A percentile compares a stretch with the other conserved stretches of the same genome.
These are phyloP conservation scores for Zootermopsis nevadensis DNA, from an alignment of 2,888 invertebrate genomes.

Conservation along the genomic window DNA sequence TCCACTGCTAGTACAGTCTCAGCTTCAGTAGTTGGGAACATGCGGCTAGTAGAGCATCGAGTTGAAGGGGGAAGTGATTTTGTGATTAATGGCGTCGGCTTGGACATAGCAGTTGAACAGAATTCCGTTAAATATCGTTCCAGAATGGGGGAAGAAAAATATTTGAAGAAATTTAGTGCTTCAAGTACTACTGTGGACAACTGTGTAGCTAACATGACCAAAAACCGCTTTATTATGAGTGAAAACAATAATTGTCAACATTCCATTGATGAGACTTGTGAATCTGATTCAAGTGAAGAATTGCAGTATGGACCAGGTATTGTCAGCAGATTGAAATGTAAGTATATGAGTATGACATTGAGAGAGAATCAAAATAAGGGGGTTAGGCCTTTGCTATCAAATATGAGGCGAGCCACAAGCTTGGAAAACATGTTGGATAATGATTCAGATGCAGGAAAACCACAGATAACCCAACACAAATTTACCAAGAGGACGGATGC, in stretches of 20 bases:
- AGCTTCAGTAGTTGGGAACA: slow-evolving; percentile 53
- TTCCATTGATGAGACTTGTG: slow-evolving; percentile 59
- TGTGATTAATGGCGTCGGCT: slow-evolving; percentile 47
- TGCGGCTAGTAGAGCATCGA: slow-evolving; percentile 57
- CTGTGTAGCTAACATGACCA: slow-evolving; percentile 60
- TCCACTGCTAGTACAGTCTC: slow-evolving; percentile 39
- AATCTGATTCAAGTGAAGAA: slow-evolving; percentile 77
- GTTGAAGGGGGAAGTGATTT: slow-evolving; percentile 36
- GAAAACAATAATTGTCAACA: slow-evolving; percentile 56
- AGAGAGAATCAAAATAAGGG: slow-evolving; percentile 75
- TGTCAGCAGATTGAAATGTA: slow-evolving; percentile 86
- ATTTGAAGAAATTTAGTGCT: slow-evolving; percentile 56
- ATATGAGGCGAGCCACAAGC: slow-evolving; percentile 82
- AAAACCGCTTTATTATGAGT: slow-evolving; percentile 55
- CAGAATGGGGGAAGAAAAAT: slow-evolving; percentile 55
- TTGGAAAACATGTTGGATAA: slow-evolving; percentile 84
- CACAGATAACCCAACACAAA: slow-evolving; percentile 53
- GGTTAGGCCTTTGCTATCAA: slow-evolving; percentile 74
- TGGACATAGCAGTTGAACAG: slow-evolving; percentile 41
- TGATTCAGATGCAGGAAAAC: slow-evolving; percentile 60
- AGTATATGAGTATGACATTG: slow-evolving; percentile 86
- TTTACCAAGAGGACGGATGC: slow-evolving; percentile 50
- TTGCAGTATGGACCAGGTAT: slow-evolving; percentile 92
- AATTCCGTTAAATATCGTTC: slow-evolving; percentile 45
- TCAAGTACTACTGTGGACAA: slow-evolving; percentile 65